phyloP scores from a whole-genome alignment of 2,888 invertebrate species.

The Physocephala rufipes region DNA sequence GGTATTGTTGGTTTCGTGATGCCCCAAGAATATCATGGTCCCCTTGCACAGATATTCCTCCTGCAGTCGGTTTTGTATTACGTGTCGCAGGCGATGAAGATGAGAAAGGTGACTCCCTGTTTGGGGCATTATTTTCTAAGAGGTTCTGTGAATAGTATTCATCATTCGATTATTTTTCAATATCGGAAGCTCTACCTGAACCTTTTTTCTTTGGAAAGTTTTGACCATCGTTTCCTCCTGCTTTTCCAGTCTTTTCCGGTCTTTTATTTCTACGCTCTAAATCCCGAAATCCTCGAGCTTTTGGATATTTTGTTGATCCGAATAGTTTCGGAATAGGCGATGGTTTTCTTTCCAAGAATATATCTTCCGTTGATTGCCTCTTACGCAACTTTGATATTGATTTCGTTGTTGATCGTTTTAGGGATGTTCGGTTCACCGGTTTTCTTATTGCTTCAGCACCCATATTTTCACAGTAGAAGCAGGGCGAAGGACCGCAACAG shows the following conservation, averaged over 20 bases:
- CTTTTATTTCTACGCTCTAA: neutral
- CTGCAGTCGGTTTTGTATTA: too few species aligned
- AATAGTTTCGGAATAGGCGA: neutral
- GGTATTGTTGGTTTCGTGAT: too few species aligned
- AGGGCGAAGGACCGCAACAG: neutral
- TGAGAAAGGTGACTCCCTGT: neutral
- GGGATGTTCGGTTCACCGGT: neutral
- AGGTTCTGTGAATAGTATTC: neutral
- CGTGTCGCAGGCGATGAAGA: neutral
- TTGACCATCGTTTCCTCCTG: neutral
- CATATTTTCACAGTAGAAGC: neutral
- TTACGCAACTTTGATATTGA: neutral
- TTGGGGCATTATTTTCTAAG: neutral
- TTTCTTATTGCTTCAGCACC: too few species aligned
- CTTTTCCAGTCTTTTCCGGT: conserved; percentile 26
- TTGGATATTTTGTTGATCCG: neutral
- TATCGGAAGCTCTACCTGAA: neutral
- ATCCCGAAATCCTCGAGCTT: conserved; percentile 16
- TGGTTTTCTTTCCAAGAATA: too few species aligned
- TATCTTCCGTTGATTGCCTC: neutral
- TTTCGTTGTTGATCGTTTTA: neutral
- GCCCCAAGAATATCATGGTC: too few species aligned
- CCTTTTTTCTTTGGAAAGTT: neutral
- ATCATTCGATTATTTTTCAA: neutral
- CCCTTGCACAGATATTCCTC: too few species aligned